Conservation (phyloP, 2,888 invertebrate genomes). For the Napeogenes inachia region DNA sequence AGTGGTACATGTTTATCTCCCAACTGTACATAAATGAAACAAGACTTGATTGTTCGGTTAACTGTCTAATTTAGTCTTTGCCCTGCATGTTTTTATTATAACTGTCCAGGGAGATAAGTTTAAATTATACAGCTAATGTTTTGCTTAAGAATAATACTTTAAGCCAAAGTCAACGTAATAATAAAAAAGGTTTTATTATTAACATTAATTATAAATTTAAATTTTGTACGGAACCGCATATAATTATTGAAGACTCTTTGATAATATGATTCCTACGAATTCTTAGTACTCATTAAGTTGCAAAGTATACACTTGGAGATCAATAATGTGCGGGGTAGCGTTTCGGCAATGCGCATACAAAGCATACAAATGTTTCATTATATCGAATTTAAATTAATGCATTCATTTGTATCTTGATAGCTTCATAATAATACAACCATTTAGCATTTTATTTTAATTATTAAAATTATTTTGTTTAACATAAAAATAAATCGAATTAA, state of each 20-base stretch:
- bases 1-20: too few relatives aligned
- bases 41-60: conserved; percentile 23
- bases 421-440: too few relatives aligned
- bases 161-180: too few relatives aligned
- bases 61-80: conserved; percentile 26
- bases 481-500: too few relatives aligned
- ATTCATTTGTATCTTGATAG: not conserved
- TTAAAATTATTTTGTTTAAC: too few relatives aligned
- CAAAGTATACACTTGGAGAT: not conserved
- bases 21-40: conserved; percentile 6
- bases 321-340: conserved; percentile 10
- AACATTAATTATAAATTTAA: too few relatives aligned
- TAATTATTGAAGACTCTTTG: not conserved
- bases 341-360: conserved; percentile 16
- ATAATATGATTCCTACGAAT: not conserved
- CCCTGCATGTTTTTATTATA: conserved; percentile 6
- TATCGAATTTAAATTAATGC: not conserved
- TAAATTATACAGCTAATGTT: not conserved
- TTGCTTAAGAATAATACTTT: not conserved
- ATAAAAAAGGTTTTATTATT: too few relatives aligned
- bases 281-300: conserved; percentile 8
- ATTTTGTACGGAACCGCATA: too few relatives aligned
- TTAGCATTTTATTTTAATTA: too few relatives aligned
- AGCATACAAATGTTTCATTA: conserved; percentile 23
- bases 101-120: not conserved